phyloP scores from a whole-genome alignment of 2,888 invertebrate species.

The Syrista parreyssii region DNA sequence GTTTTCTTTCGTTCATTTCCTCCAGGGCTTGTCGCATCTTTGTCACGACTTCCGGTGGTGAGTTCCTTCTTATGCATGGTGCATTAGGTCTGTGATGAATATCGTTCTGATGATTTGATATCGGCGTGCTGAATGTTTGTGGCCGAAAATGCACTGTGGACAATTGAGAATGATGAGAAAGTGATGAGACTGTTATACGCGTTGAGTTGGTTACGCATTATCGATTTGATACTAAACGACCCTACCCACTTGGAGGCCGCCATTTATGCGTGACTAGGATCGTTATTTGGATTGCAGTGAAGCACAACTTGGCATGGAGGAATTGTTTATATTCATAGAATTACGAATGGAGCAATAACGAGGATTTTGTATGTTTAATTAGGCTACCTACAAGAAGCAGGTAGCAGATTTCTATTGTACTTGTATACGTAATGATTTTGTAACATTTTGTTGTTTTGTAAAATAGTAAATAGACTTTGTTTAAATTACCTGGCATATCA shows the following conservation, averaged over 20 bases:
- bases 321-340: not conserved
- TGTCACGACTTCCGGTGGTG: slow-evolving; percentile 50
- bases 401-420: not conserved
- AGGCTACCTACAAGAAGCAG: not conserved
- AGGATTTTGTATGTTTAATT: not conserved
- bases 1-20: slow-evolving; percentile 38
- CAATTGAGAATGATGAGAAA: slow-evolving; percentile 11
- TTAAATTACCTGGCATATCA: slow-evolving; percentile 43
- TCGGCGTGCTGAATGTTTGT: slow-evolving; percentile 36
- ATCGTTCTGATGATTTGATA: slow-evolving; percentile 35
- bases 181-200: not conserved
- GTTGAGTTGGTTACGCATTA: not conserved
- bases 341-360: not conserved
- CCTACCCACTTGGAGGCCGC: not conserved
- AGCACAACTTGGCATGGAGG: not conserved
- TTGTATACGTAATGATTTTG: not conserved
- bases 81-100: slow-evolving; percentile 53
- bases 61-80: slow-evolving; percentile 43
- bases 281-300: not conserved
- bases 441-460: no score
- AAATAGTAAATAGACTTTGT: not conserved
- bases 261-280: not conserved
- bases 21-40: slow-evolving; percentile 50
- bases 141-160: slow-evolving; percentile 44
- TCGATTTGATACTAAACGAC: not conserved